A percentile compares a stretch with the other conserved stretches of the same genome.
These are phyloP conservation scores for Gastrophysa polygoni DNA, from an alignment of 2,888 invertebrate species.

Conservation along the genomic window DNA sequence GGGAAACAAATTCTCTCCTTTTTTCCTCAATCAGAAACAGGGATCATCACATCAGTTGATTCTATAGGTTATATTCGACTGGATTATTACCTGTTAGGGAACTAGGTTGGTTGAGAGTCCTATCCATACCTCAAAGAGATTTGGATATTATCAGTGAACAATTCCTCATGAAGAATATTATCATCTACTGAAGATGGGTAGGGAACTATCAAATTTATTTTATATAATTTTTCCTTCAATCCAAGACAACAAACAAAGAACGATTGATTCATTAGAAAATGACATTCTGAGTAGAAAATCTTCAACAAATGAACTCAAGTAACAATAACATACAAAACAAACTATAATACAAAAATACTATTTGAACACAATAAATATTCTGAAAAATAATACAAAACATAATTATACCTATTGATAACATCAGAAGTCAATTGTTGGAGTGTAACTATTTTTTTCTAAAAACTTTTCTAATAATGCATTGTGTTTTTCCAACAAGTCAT, in stretches of 20 bases:
- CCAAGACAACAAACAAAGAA: not conserved
- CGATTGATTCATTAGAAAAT: not conserved
- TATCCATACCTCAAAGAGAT: too few species aligned
- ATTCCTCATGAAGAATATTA: too few species aligned
- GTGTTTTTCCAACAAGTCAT: constrained; percentile 13
- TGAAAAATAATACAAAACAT: constrained; percentile 5
- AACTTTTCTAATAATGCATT: constrained; percentile 12
- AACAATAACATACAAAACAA: constrained; percentile 1
- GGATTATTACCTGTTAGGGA: not conserved
- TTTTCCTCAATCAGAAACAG: not conserved
- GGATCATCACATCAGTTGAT: not conserved
- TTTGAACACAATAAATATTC: not conserved
- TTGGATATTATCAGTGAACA: too few species aligned
- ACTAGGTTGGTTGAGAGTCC: too few species aligned
- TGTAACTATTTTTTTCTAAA: constrained; percentile 15
- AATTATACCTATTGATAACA: constrained; percentile 1
- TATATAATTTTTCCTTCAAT: not conserved
- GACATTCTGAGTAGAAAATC: constrained; percentile 1
- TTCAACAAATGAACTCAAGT: not conserved
- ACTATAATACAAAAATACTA: constrained; percentile 2
- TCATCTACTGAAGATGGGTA: too few species aligned
- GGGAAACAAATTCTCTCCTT: not conserved
- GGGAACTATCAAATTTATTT: too few species aligned
- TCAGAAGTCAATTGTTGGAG: constrained; percentile 9
- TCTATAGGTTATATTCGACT: constrained; percentile 2